Base-by-base conservation (phyloP, 2,888 invertebrate species). In the Amiota minor region DNA sequence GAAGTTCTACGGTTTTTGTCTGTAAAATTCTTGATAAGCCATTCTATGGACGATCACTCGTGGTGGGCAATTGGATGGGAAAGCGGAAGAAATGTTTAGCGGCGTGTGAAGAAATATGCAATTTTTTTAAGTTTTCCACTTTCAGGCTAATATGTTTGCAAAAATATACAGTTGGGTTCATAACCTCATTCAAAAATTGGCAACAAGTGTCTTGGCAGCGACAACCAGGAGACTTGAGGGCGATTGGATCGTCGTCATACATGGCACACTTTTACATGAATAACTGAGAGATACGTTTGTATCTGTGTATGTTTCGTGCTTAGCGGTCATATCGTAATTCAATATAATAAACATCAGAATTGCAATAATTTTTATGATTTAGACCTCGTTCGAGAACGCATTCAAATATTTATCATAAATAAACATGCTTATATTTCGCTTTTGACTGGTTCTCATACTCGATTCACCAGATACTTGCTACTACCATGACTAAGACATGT, bases 111-210 rank as follows among this genome's bases (percentile, higher is more conserved):
- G 74, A 72, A 76, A 71, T 62, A 70, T 65, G 61, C 55, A 72
- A 70, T 73, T 74, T 75, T 65, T 69, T 72, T 59, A 59, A 72
- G 46, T 23, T 61, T 65, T 55, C 56, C 59, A 65, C 71, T 72
- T 69, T 50, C 65, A 70, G 69, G 72, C 76, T 75, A 45, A 77
- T 0, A 35, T 35, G 35, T 59, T 59, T 8, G 59, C 59, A 77
- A 76, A 76, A 83, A 83, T 82, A 77, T 81, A 83, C 85, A 83
- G 85, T 84, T 83, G 83, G 85, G 85, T 83, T 83, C 83, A 83
- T 77, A 84, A 82, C 85, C 83, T 78, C 85, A 83, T 83, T 84
- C 80, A 76, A 73, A 81, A 81, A 82, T 82, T 80, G 79, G 82
- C 72, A 80, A 83, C 83, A 83, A 85, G 83, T 83, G 83, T 82